Percentiles rank a stretch among this genome's conserved stretches.
These are phyloP conservation scores for Eulemur macaco DNA, from an alignment of 2,113 vertebrate genomes.

Conservation along the genomic window DNA sequence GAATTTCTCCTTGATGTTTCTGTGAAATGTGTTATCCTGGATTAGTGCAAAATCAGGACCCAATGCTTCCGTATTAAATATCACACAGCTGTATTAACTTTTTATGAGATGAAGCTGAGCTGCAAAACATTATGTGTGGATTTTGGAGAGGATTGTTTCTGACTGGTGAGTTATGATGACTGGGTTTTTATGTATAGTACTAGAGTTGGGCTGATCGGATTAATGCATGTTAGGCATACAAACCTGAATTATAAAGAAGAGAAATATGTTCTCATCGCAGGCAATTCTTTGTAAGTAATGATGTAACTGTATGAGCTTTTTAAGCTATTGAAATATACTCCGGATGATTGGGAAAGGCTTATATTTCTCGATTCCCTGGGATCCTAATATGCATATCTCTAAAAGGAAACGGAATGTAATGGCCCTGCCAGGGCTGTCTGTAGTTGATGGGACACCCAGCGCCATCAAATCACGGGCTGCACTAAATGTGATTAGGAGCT, in stretches of 20 bases:
- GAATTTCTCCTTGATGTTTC: conserved; percentile 79
- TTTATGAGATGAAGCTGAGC: conserved; percentile 67
- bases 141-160: conserved; percentile 78
- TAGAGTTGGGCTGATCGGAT: conserved; percentile 71
- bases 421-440: conserved; percentile 66
- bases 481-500: conserved; percentile 86
- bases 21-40: conserved; percentile 78
- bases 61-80: conserved; percentile 78
- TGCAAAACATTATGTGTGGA: conserved; percentile 70
- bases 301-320: conserved; percentile 64
- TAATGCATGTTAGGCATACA: conserved; percentile 74
- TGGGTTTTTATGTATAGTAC: conserved; percentile 69
- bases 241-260: conserved; percentile 67
- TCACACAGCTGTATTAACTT: conserved; percentile 76
- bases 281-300: conserved; percentile 61
- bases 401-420: conserved; percentile 47
- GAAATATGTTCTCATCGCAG: conserved; percentile 69
- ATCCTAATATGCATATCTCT: conserved; percentile 73
- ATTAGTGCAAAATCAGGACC: conserved; percentile 77
- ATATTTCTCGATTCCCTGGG: conserved; percentile 66
- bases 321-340: conserved; percentile 74
- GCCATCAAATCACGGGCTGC: conserved; percentile 71
- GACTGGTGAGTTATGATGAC: conserved; percentile 74
- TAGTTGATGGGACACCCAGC: conserved; percentile 61
- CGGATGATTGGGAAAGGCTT: conserved; percentile 75